These are phyloP conservation scores for Actinia tenebrosa DNA, from an alignment of 64 coral and sea anemone species.

Conservation along the genomic window DNA sequence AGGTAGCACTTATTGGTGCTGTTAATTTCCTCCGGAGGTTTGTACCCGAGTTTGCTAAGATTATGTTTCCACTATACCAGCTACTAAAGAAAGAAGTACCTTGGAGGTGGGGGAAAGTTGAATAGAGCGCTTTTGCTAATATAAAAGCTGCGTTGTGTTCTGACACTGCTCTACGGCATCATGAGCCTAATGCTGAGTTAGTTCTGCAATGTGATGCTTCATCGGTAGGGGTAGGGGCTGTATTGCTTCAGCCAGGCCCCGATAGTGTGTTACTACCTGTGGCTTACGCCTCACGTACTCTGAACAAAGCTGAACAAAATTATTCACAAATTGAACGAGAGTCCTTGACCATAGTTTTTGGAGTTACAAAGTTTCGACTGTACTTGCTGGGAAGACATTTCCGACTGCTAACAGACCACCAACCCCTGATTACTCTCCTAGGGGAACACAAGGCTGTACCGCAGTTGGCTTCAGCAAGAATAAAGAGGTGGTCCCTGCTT, in stretches of 20 bases:
- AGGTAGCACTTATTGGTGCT: not conserved
- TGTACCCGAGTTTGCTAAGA: conserved; percentile 32
- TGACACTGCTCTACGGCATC: too few relatives aligned
- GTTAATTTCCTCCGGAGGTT: not conserved
- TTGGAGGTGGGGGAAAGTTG: conserved; percentile 31
- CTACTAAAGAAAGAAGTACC: conserved; percentile 36
- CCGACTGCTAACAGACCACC: conserved; percentile 31
- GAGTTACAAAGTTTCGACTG: too few relatives aligned
- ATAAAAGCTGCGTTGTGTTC: not conserved
- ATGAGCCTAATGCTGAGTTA: too few relatives aligned
- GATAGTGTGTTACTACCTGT: too few relatives aligned
- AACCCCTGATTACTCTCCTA: conserved; percentile 24
- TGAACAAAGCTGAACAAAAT: too few relatives aligned
- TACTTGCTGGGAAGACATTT: conserved; percentile 25
- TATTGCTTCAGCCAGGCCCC: too few relatives aligned
- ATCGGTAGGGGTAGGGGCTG: too few relatives aligned
- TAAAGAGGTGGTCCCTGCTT: conserved; percentile 48
- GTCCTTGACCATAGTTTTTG: too few relatives aligned
- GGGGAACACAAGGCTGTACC: conserved; percentile 39
- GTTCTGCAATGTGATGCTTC: too few relatives aligned
- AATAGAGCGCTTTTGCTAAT: conserved; percentile 27
- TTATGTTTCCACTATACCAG: conserved; percentile 8
- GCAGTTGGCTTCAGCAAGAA: conserved; percentile 37
- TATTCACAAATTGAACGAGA: too few relatives aligned
- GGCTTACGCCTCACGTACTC: too few relatives aligned